Base-by-base conservation (phyloP, 2,797 vertebrate species). In the Pipistrellus kuhlii region DNA sequence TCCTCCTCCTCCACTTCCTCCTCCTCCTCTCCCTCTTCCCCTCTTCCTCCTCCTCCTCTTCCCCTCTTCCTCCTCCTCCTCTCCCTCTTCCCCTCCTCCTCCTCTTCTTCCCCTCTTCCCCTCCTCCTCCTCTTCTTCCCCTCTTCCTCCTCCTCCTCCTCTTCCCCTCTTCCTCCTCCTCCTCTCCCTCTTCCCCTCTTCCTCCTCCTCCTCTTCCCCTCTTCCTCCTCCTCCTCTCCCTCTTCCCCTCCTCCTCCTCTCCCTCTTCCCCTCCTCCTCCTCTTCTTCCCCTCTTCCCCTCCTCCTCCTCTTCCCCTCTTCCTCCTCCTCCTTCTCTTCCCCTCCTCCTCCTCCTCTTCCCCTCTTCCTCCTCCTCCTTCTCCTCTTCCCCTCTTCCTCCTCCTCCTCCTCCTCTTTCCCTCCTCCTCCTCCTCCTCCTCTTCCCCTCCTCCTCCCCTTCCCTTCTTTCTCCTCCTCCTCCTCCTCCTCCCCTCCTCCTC, bases 301-400 rank as follows among this genome's bases (percentile, higher is more conserved):
- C 55, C 10, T 44, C 23, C 23, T 57, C 18, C 53, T 66, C 17
- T n/a, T n/a, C 27, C 66, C 46, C n/a, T n/a, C n/a, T n/a, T 75
- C 35, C 75, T 25, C 55, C 55, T 10, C 55, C 25, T 10, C 1
- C 6, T 0, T 6, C 1, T 11, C 76, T 13, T 20, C 32, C 6
- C 55, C 10, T 6, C 23, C 23, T 46, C 17, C 44, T 57, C 17
- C 21, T n/a, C n/a, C n/a, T n/a, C n/a, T n/a, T n/a, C n/a, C n/a
- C 66, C 46, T 75, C 35, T 68, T 30, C 10, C 35, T 35, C 35
- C 35, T 35, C 35, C 35, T 35, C 35, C 35, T 35, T 4, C 20
- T 2, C 57, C 11, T 4, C 44, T 2, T 38, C 35, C 1, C 44
- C 2, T 4, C 9, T 2, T 23, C 11, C 11, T n/a, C 0, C 25